Conservation (phyloP, 2,888 invertebrate species). For the Galerucella nymphaeae region DNA sequence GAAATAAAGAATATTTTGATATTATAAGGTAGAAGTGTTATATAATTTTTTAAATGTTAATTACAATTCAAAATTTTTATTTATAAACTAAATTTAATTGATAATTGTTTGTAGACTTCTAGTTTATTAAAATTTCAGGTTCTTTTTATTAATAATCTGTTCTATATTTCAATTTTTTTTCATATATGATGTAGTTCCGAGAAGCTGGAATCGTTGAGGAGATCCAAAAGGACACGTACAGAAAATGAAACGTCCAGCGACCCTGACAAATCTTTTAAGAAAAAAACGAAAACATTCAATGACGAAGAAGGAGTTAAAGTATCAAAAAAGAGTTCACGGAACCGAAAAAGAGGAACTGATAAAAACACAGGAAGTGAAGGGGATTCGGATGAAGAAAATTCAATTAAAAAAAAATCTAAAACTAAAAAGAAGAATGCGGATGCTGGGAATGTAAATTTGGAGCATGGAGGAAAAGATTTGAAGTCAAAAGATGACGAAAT, state of each 20-base stretch:
- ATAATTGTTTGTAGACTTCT: neutral
- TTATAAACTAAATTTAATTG: neutral
- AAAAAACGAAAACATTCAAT: conserved; percentile 39
- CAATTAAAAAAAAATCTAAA: neutral
- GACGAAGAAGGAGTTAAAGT: neutral
- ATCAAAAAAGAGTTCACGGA: neutral
- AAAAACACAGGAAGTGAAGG: neutral
- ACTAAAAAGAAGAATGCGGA: neutral
- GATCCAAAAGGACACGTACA: conserved; percentile 15
- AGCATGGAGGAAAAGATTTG: neutral
- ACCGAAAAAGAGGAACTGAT: neutral
- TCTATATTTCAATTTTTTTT: neutral
- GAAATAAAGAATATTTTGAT: conserved; percentile 51
- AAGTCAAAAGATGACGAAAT: conserved; percentile 25
- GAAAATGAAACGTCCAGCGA: conserved; percentile 34
- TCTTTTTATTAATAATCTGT: neutral
- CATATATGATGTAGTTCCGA: conserved; percentile 45
- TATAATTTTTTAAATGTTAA: conserved; percentile 8
- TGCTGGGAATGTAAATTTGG: conserved; percentile 12
- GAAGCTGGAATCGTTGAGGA: conserved; percentile 44
- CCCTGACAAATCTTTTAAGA: conserved; percentile 38
- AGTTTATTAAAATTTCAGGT: neutral
- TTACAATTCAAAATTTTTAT: conserved; percentile 4
- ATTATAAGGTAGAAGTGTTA: conserved; percentile 48
- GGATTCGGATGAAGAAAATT: neutral